Evolutionary conservation across 2,888 invertebrate genomes (phyloP).

Genomic region (Acrobasis suavella): DNA sequence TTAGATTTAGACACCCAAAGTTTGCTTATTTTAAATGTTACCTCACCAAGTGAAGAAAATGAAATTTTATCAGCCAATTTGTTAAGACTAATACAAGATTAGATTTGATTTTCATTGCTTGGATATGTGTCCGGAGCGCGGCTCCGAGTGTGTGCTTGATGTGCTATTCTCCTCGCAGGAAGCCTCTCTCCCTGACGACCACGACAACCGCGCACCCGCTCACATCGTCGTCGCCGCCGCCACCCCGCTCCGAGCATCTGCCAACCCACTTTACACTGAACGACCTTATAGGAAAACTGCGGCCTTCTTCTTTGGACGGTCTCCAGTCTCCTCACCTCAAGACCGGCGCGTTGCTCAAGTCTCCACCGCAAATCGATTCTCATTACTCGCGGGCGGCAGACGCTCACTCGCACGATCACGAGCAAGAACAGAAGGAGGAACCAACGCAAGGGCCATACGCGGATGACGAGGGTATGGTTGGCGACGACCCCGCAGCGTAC

Average conservation of each 20-base stretch:
- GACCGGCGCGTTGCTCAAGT: slow-evolving; percentile 72
- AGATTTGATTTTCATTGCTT: slow-evolving; percentile 20
- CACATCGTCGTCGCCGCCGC: slow-evolving; percentile 80
- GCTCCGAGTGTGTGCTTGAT: slow-evolving; percentile 63
- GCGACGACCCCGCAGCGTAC: slow-evolving; percentile 81
- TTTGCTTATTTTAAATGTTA: neutral
- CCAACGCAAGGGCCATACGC: slow-evolving; percentile 85
- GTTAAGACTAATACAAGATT: neutral
- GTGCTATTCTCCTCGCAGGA: slow-evolving; percentile 67
- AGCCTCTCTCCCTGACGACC: slow-evolving; percentile 81
- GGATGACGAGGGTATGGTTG: slow-evolving; percentile 78
- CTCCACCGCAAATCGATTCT: slow-evolving; percentile 83
- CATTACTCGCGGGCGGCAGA: slow-evolving; percentile 81
- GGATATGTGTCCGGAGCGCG: slow-evolving; percentile 40
- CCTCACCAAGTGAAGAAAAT: slow-evolving; percentile 11
- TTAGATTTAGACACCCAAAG: no score
- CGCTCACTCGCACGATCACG: slow-evolving; percentile 66
- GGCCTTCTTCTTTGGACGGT: slow-evolving; percentile 76
- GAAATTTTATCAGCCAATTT: slow-evolving; percentile 7
- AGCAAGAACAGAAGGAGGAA: slow-evolving; percentile 69
- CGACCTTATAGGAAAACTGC: slow-evolving; percentile 81
- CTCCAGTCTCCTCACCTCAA: slow-evolving; percentile 76
- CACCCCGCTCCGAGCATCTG: slow-evolving; percentile 79
- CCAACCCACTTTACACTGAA: slow-evolving; percentile 80
- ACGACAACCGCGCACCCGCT: slow-evolving; percentile 81